Conservation (phyloP, 2,888 invertebrate genomes). For the Tachina lurida region DNA sequence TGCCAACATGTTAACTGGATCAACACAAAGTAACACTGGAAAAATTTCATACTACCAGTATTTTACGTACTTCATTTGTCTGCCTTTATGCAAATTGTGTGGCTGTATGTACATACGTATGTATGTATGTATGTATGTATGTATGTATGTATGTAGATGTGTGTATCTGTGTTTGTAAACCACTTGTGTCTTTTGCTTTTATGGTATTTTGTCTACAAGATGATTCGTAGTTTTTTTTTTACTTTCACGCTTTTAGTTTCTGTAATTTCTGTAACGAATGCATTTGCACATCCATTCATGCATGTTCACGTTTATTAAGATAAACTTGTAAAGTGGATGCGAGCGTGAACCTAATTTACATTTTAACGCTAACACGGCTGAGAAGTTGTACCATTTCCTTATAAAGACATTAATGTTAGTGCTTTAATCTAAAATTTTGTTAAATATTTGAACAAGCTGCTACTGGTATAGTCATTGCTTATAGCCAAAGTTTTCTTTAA, state of each 20-base stretch:
- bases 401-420: too few relatives aligned
- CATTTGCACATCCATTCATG: constrained; percentile 4
- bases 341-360: not conserved
- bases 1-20: constrained; percentile 71
- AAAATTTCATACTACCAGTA: not conserved
- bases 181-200: not conserved
- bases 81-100: not conserved
- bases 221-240: not conserved
- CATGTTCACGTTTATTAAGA: not conserved
- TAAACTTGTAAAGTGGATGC: not conserved
- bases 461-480: too few relatives aligned
- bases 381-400: too few relatives aligned
- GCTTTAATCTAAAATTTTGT: too few relatives aligned
- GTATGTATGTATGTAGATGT: not conserved
- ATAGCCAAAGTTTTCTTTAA: too few relatives aligned
- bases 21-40: constrained; percentile 44
- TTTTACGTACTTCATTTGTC: not conserved
- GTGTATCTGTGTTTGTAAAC: not conserved
- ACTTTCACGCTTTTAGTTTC: constrained; percentile 25
- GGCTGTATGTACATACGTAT: not conserved
- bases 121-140: too few relatives aligned
- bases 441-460: too few relatives aligned
- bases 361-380: not conserved
- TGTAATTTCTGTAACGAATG: constrained; percentile 15
- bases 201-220: constrained; percentile 4